A percentile compares a stretch with the other conserved stretches of the same genome.
These are phyloP conservation scores for Sakesphorus luctuosus DNA, from an alignment of 2,113 vertebrate genomes.

Conservation along the genomic window DNA sequence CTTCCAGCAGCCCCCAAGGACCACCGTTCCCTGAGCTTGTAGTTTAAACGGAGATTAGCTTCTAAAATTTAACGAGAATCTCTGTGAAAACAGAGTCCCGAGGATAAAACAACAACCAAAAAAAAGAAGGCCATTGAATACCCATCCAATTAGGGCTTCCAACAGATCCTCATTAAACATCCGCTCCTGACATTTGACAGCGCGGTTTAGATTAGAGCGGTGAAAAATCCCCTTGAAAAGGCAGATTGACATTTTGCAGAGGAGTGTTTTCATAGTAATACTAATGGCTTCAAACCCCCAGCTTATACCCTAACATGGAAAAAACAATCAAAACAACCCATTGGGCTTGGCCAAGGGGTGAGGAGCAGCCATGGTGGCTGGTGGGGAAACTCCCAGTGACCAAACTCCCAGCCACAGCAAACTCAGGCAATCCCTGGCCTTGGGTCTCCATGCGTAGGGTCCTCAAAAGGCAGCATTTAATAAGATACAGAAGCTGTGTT, in stretches of 20 bases:
- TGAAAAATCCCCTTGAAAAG: constrained; percentile 62
- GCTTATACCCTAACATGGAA: neutral
- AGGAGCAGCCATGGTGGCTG: neutral
- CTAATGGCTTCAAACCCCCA: neutral
- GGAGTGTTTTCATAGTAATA: constrained; percentile 17
- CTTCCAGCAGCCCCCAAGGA: neutral
- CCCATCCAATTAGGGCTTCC: constrained; percentile 69
- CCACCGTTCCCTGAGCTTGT: neutral
- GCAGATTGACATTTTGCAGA: constrained; percentile 64
- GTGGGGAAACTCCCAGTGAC: neutral
- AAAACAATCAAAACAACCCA: neutral
- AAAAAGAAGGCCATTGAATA: constrained; percentile 17
- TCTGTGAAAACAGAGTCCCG: constrained; percentile 38
- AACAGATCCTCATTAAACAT: constrained; percentile 57
- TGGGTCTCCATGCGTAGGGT: neutral
- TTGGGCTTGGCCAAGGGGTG: neutral
- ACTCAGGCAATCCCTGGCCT: neutral
- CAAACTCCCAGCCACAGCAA: neutral
- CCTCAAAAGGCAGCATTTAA: constrained; percentile 72
- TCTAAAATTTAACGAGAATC: constrained; percentile 60
- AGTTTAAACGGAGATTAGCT: constrained; percentile 47
- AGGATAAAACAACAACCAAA: neutral
- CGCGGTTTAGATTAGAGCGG: constrained; percentile 15
- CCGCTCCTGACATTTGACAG: constrained; percentile 62
- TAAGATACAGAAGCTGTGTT: constrained; percentile 69